These are phyloP conservation scores for Stegostoma tigrinum DNA, from an alignment of 2,113 vertebrate species.

Conservation along the genomic window DNA sequence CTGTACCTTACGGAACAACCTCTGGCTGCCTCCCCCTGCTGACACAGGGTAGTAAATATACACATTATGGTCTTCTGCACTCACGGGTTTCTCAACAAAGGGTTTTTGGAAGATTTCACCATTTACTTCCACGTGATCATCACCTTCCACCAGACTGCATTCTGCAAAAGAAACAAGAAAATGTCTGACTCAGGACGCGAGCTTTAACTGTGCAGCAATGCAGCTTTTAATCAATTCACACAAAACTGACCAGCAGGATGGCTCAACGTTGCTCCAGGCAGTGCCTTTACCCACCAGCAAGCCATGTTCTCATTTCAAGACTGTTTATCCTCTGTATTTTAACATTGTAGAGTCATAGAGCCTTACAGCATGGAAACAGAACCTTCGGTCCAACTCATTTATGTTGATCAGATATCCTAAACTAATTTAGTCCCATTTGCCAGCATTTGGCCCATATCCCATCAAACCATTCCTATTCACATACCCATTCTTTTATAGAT, in stretches of 20 bases:
- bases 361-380: too few relatives aligned
- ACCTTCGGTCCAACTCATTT: too few relatives aligned
- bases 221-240: not conserved
- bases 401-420: too few relatives aligned
- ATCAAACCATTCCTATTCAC: too few relatives aligned
- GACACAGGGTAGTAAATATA: conserved; percentile 98
- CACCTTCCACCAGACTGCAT: conserved; percentile 87
- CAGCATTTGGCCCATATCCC: too few relatives aligned
- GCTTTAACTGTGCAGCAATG: too few relatives aligned
- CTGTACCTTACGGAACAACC: conserved; percentile 93
- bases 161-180: conserved; percentile 57
- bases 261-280: not conserved
- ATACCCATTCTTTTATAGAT: too few relatives aligned
- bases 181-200: not conserved
- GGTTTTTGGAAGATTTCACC: conserved; percentile 94
- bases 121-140: conserved; percentile 95
- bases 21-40: conserved; percentile 91
- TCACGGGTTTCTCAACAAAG: conserved; percentile 96
- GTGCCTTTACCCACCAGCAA: not conserved
- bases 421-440: too few relatives aligned
- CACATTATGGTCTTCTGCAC: conserved; percentile 96
- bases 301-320: not conserved
- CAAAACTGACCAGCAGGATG: not conserved
- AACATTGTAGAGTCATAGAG: not conserved
- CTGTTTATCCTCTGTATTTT: not conserved